Percentiles rank a stretch among this genome's conserved stretches.
These are phyloP conservation scores for Sarcoramphus papa DNA, from an alignment of 2,797 vertebrate genomes.

Conservation along the genomic window DNA sequence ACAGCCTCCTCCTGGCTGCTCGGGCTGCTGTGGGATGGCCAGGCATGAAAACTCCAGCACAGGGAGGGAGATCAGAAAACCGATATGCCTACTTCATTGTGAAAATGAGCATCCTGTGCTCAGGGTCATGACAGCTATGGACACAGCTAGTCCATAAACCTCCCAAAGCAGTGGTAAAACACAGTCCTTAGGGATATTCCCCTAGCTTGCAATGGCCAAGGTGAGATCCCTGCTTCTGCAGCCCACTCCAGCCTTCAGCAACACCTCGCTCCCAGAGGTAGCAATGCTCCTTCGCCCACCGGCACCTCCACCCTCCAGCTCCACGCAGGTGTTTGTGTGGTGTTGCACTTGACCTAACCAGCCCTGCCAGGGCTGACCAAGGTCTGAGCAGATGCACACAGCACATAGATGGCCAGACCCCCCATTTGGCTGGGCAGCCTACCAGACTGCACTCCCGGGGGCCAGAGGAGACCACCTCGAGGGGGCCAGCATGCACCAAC, in stretches of 20 bases:
- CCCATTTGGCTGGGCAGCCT: not conserved
- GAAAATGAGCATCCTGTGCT: not conserved
- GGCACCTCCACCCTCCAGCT: fast-evolving
- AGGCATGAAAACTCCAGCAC: not conserved
- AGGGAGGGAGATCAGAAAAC: not conserved
- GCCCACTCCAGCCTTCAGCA: not conserved
- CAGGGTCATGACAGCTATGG: not conserved
- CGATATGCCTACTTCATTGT: not conserved
- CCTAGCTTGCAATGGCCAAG: not conserved
- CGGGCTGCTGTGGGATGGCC: not conserved
- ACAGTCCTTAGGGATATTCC: not conserved
- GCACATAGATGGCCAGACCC: fast-evolving
- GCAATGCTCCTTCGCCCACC: not conserved
- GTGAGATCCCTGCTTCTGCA: not conserved
- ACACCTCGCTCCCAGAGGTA: fast-evolving
- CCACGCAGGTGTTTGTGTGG: not conserved
- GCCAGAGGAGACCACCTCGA: not conserved
- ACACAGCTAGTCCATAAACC: not conserved
- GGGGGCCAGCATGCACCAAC: not conserved
- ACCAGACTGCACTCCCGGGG: not conserved
- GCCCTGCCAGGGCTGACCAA: not conserved
- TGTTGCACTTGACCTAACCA: not conserved
- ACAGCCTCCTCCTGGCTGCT: not conserved
- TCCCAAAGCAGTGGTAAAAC: not conserved
- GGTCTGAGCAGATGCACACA: not conserved